Evolutionary conservation across 2,888 invertebrate genomes (phyloP).

Genomic region (Machimus atricapillus): DNA sequence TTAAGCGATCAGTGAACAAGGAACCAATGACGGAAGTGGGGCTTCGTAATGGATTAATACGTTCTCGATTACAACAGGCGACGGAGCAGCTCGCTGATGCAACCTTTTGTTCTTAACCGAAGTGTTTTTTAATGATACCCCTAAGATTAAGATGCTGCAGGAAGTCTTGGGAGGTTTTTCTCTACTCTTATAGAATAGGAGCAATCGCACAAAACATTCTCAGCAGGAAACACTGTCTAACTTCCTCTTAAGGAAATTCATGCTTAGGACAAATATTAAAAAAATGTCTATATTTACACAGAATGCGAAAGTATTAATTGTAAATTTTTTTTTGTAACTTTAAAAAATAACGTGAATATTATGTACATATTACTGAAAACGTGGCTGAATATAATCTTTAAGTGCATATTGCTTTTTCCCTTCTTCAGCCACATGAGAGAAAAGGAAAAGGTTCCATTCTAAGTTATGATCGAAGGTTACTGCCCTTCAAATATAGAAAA

Average conservation of each 20-base stretch:
- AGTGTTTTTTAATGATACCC: background rate
- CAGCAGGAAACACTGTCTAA: background rate
- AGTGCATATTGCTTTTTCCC: no score
- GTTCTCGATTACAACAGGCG: background rate
- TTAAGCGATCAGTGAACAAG: constrained; percentile 31
- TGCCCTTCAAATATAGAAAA: no score
- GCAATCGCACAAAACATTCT: background rate
- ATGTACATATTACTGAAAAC: no score
- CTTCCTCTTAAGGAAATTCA: background rate
- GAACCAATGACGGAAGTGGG: constrained; percentile 24
- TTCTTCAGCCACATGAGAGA: no score
- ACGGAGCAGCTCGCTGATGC: background rate
- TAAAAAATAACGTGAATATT: no score
- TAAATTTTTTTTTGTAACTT: background rate
- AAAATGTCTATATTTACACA: background rate
- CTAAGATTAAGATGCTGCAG: background rate
- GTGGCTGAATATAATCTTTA: no score
- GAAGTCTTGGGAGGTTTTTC: background rate
- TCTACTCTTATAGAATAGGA: background rate
- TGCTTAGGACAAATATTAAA: background rate
- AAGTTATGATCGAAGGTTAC: no score
- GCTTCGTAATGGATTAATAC: background rate
- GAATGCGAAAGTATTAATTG: background rate
- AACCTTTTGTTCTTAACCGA: background rate
- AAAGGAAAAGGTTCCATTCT: no score